Evolutionary conservation across 2,888 invertebrate genomes (phyloP).

Genomic region (Frankliniella intonsa): DNA sequence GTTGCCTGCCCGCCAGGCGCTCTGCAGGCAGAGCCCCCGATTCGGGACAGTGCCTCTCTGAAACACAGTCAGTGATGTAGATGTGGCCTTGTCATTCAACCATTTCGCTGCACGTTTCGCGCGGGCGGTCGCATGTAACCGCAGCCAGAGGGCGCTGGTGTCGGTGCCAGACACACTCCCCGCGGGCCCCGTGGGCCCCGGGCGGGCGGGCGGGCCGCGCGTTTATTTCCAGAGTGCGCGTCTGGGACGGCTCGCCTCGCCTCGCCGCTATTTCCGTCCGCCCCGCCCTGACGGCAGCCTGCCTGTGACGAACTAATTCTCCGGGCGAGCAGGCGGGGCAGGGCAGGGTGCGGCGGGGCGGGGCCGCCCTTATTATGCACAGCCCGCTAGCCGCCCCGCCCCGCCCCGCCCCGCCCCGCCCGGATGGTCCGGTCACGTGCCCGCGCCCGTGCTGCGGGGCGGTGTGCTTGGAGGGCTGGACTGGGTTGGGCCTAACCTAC

Average conservation of each 20-base stretch:
- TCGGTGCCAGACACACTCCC: too few relatives aligned
- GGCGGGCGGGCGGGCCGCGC: background rate
- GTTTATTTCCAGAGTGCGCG: background rate
- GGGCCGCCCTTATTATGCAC: background rate
- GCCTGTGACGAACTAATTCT: constrained; percentile 19
- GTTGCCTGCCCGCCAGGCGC: background rate
- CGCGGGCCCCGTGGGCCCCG: too few relatives aligned
- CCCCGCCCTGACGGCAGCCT: background rate
- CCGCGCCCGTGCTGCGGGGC: too few relatives aligned
- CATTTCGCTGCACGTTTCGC: too few relatives aligned
- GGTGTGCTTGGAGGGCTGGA: too few relatives aligned
- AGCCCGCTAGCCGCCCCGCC: background rate
- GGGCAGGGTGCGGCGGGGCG: background rate
- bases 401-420: background rate
- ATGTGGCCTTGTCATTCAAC: too few relatives aligned
- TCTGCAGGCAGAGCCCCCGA: background rate
- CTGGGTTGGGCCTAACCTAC: too few relatives aligned
- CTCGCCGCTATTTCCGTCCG: background rate
- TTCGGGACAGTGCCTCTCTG: too few relatives aligned
- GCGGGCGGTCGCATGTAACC: too few relatives aligned
- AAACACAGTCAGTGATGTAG: too few relatives aligned
- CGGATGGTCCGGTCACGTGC: too few relatives aligned
- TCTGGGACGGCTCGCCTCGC: background rate
- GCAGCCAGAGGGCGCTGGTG: too few relatives aligned
- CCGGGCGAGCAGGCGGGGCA: background rate